Percentiles rank a stretch among this genome's conserved stretches.
These are phyloP conservation scores for Drosophila nasuta DNA, from an alignment of 1,140 invertebrate genomes.

Conservation along the genomic window DNA sequence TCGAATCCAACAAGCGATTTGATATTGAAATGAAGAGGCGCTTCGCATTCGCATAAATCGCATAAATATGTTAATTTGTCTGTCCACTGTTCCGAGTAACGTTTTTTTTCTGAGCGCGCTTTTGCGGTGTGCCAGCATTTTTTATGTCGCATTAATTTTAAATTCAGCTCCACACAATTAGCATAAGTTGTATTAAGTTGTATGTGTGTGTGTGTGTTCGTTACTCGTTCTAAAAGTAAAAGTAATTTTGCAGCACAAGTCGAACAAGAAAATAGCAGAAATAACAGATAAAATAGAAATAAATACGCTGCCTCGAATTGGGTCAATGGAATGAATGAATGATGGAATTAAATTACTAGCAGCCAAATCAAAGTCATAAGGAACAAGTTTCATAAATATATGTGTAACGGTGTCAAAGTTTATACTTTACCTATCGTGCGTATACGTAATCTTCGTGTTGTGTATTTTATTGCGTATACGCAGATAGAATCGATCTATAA, in stretches of 20 bases:
- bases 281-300: slow-evolving; percentile 7
- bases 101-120: slow-evolving; percentile 47
- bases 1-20: slow-evolving; percentile 20
- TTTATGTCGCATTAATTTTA: slow-evolving; percentile 68
- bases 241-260: slow-evolving; percentile 56
- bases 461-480: slow-evolving; percentile 8
- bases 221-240: slow-evolving; percentile 61
- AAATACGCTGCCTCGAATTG: slow-evolving; percentile 35
- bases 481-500: slow-evolving; percentile 2
- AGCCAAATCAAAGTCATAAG: slow-evolving; percentile 6
- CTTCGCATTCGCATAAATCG: slow-evolving; percentile 72
- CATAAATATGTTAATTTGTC: slow-evolving; percentile 78
- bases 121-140: slow-evolving; percentile 35
- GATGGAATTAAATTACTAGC: slow-evolving; percentile 52
- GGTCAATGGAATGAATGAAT: slow-evolving; percentile 56
- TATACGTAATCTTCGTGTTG: slow-evolving; percentile 8
- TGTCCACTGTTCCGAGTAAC: slow-evolving; percentile 35
- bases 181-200: slow-evolving; percentile 62
- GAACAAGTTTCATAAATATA: slow-evolving; percentile 7
- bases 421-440: not conserved
- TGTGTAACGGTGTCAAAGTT: not conserved
- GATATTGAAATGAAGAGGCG: slow-evolving; percentile 72
- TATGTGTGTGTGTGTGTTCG: too few relatives aligned
- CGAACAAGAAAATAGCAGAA: slow-evolving; percentile 1
- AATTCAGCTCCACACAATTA: slow-evolving; percentile 62